phyloP scores from a whole-genome alignment of 2,113 vertebrate genomes.

The Falco punctatus region DNA sequence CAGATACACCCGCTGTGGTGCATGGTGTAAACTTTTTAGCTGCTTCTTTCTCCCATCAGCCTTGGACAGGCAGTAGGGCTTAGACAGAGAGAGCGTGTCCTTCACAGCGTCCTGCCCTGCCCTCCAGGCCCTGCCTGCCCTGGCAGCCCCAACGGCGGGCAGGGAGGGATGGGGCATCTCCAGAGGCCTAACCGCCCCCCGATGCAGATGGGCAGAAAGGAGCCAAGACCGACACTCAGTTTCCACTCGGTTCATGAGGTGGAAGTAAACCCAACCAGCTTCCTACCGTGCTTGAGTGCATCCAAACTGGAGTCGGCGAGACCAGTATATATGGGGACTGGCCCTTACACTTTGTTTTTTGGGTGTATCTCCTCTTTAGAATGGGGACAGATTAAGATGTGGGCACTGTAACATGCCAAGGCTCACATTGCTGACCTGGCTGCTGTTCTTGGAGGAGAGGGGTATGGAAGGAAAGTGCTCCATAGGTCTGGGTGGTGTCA shows the following conservation, averaged over 20 bases:
- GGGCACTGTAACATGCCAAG: neutral
- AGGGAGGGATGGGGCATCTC: neutral
- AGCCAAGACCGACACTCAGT: neutral
- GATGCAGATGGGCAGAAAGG: neutral
- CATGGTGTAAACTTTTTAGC: neutral
- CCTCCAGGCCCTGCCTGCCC: neutral
- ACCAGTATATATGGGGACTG: neutral
- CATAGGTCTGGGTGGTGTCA: neutral
- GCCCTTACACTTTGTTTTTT: neutral
- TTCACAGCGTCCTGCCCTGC: neutral
- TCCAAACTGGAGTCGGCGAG: neutral
- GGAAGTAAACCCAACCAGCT: neutral
- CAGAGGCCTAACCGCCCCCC: neutral
- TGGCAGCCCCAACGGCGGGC: neutral
- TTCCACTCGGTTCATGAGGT: neutral
- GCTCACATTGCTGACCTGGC: neutral
- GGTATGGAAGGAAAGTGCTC: neutral
- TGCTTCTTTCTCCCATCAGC: neutral
- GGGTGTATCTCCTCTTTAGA: neutral
- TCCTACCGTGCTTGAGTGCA: neutral
- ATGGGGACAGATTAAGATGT: neutral
- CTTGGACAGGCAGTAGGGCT: neutral
- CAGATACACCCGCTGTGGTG: neutral
- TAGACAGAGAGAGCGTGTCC: neutral
- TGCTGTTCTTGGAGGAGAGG: neutral